Evolutionary conservation across 2,113 vertebrate species (phyloP).

Genomic region (Rhea americana): DNA sequence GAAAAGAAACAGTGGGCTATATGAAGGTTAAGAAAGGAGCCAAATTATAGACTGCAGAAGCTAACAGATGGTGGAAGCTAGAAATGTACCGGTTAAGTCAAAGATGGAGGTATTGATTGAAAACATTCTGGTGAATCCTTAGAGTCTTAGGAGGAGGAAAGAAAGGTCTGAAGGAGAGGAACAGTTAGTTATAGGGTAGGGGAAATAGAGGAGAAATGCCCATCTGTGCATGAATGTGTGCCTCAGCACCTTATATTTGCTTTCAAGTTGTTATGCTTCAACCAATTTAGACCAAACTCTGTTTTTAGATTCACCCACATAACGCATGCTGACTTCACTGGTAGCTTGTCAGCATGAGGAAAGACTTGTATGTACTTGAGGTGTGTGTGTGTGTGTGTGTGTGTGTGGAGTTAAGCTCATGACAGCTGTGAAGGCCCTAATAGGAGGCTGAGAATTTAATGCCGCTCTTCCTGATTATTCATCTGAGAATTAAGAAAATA

Average conservation of each 20-base stretch:
- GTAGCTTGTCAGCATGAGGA: neutral
- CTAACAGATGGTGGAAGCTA: neutral
- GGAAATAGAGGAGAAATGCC: constrained; percentile 17
- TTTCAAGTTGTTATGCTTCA: constrained; percentile 33
- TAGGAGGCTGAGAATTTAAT: neutral
- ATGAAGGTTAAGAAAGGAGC: neutral
- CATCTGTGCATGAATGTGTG: neutral
- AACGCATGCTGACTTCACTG: neutral
- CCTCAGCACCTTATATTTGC: neutral
- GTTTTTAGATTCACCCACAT: neutral
- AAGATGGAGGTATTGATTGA: neutral
- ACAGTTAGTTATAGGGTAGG: neutral
- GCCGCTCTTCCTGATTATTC: neutral
- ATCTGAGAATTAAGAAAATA: neutral
- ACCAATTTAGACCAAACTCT: constrained; percentile 31
- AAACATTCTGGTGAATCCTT: neutral
- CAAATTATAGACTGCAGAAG: neutral
- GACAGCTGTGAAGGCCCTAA: neutral
- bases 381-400: rapidly evolving
- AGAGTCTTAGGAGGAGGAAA: neutral
- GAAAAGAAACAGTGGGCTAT: neutral
- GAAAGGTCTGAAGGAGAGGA: neutral
- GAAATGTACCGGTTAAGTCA: neutral
- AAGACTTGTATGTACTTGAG: neutral
- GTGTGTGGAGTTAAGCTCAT: neutral